Base-by-base conservation (phyloP, 2,888 invertebrate genomes). In the Stenodera caucasica region DNA sequence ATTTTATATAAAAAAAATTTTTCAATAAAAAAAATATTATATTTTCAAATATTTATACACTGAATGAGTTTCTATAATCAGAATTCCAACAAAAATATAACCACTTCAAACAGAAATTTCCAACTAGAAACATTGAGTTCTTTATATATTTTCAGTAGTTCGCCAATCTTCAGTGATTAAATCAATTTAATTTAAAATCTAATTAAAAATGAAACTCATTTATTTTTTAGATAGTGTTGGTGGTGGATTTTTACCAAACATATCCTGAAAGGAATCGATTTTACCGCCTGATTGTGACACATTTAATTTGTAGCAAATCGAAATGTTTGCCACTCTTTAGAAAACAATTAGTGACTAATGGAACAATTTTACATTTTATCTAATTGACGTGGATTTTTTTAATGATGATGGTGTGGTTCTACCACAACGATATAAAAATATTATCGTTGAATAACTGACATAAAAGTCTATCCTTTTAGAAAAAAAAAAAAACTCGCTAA, bases 261-360 rank as follows among this genome's bases (percentile, higher is more conserved):
- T 15, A 12, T 50, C 37, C 15, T 26, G 50, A 40, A 52, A 37
- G 33, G 15, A 56, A 60, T 60, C 45, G 52, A 58, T 58, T 58
- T 58, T 55, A 55, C 26, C 40, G 29, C 37, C 60, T 60, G 60
- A 51, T 30, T 56, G 60, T 60, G 60, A 60, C 60, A 60, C 32
- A 55, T 60, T 55, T 51, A 56, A 60, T 60, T 51, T 60, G 50
- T 32, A 56, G 18, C 14, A 14, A 49, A 40, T 49, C 30, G 45
- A 18, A 55, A 45, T 49, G 55, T 49, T 45, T 55, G 21, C 35
- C n/a, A 33, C 52, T 49, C 9, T 55, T 45, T 23, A 23, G 45
- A 14, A 55, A 40, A 35, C 23, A 35, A 35, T 29, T 55, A 26
- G 4, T n/a, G 12, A 33, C 11, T 35, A 55, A 52, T 52, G 52